phyloP scores from a whole-genome alignment of 2,113 vertebrate species.

The Halichoeres trimaculatus region DNA sequence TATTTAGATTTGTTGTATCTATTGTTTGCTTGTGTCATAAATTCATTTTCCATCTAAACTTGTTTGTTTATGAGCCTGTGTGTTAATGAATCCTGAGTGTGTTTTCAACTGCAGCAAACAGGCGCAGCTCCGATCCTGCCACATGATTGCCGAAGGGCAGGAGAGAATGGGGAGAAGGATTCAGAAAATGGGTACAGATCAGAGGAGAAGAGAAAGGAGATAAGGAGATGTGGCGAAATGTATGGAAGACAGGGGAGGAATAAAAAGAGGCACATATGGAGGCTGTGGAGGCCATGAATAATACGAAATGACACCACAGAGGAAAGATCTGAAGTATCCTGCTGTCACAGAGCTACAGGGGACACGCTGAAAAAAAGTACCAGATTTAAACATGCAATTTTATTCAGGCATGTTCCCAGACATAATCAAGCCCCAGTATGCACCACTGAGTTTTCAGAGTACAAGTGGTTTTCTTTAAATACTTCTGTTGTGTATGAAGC shows the following conservation, averaged over 20 bases:
- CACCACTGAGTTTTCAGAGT: conserved; percentile 3
- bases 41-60: conserved; percentile 6
- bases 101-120: conserved; percentile 30
- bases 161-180: conserved; percentile 18
- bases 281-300: conserved; percentile 58
- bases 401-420: conserved; percentile 33
- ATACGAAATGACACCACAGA: conserved; percentile 59
- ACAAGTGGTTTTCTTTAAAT: conserved; percentile 2
- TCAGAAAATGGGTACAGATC: conserved; percentile 42
- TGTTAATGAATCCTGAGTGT: conserved; percentile 50
- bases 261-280: conserved; percentile 30
- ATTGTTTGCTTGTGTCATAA: conserved; percentile 10
- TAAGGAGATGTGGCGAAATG: conserved; percentile 39
- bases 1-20: conserved; percentile 17
- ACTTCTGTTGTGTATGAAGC: conserved; percentile 12
- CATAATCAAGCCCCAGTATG: conserved; percentile 22
- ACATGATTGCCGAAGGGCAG: conserved; percentile 35
- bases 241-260: conserved; percentile 28
- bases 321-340: conserved; percentile 57
- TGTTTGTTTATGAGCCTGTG: neutral
- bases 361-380: conserved; percentile 17
- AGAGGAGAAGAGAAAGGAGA: conserved; percentile 43
- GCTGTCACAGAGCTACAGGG: conserved; percentile 50
- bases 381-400: conserved; percentile 18
- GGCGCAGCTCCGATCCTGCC: neutral